Percentiles rank a stretch among this genome's conserved stretches.
Evolutionary conservation across 2,888 invertebrate species (phyloP).

Genomic region (Hedya salicella): DNA sequence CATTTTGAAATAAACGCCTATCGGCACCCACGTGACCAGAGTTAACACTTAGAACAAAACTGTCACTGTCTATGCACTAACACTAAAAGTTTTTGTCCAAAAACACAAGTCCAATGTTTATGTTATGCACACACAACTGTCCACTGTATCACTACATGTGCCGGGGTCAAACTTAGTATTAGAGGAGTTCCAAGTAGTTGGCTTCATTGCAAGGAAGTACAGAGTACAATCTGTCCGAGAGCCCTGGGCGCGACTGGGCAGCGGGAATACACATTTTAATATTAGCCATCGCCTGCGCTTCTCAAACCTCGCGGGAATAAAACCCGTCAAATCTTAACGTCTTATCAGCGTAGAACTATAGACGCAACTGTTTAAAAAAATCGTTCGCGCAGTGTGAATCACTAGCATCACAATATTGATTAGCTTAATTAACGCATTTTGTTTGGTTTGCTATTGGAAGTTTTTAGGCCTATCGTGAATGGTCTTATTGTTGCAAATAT

Average conservation of each 20-base stretch:
- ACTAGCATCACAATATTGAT: constrained; percentile 58
- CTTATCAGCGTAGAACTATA: constrained; percentile 45
- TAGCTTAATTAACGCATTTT: constrained; percentile 57
- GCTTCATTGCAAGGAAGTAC: constrained; percentile 67
- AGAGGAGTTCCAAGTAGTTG: constrained; percentile 64
- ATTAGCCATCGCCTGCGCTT: constrained; percentile 71
- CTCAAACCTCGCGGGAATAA: constrained; percentile 65
- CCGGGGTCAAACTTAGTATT: constrained; percentile 59
- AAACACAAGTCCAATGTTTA: constrained; percentile 58
- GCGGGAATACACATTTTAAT: constrained; percentile 82
- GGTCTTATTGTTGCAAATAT: constrained; percentile 25
- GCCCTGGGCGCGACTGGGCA: constrained; percentile 79
- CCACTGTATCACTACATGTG: constrained; percentile 65
- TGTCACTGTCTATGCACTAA: constrained; percentile 54
- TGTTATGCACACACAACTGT: constrained; percentile 78
- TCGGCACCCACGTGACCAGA: constrained; percentile 52
- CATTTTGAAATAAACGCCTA: constrained; percentile 70
- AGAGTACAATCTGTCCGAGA: constrained; percentile 69
- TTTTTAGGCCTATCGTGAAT: constrained; percentile 45
- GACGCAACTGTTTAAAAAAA: constrained; percentile 51
- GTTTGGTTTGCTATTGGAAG: constrained; percentile 59
- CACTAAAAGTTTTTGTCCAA: constrained; percentile 45
- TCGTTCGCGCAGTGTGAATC: constrained; percentile 50
- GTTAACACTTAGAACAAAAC: constrained; percentile 57
- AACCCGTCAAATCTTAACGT: constrained; percentile 41